phyloP scores from a whole-genome alignment of 2,888 invertebrate species.

The Phaedon cochleariae region DNA sequence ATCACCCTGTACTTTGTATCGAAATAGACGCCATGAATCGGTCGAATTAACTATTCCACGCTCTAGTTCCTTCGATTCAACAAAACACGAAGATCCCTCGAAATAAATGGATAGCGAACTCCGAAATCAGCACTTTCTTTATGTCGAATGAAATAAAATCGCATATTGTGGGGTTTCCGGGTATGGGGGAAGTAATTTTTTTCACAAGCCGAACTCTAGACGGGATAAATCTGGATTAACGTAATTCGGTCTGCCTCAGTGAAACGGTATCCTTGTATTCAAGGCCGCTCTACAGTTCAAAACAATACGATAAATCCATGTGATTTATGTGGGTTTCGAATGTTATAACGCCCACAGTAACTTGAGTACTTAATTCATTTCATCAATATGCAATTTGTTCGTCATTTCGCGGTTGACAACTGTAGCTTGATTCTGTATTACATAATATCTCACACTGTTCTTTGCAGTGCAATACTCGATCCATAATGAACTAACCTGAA shows the following conservation, averaged over 20 bases:
- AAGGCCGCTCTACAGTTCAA: constrained; percentile 21
- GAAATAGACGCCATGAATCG: no score
- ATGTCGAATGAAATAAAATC: not conserved
- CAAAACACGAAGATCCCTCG: not conserved
- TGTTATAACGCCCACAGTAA: no score
- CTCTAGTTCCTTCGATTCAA: not conserved
- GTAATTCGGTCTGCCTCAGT: constrained; percentile 29
- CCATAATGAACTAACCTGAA: no score
- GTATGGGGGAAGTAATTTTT: constrained; percentile 9
- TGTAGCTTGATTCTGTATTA: no score
- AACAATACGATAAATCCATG: no score
- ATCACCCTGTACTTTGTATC: no score
- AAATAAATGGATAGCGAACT: not conserved
- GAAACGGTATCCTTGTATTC: constrained; percentile 29
- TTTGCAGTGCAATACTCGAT: no score
- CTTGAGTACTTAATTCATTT: no score
- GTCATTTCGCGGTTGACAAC: no score
- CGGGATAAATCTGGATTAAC: constrained; percentile 35
- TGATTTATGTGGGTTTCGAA: no score
- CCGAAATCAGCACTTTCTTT: not conserved
- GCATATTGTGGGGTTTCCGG: constrained; percentile 26
- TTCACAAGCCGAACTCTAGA: constrained; percentile 21
- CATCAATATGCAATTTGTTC: no score
- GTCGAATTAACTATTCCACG: not conserved
- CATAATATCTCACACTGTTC: no score